A percentile compares a stretch with the other conserved stretches of the same genome.
phyloP scores from a whole-genome alignment of 2,888 invertebrate genomes.

The Macrosoma leucophasiata region DNA sequence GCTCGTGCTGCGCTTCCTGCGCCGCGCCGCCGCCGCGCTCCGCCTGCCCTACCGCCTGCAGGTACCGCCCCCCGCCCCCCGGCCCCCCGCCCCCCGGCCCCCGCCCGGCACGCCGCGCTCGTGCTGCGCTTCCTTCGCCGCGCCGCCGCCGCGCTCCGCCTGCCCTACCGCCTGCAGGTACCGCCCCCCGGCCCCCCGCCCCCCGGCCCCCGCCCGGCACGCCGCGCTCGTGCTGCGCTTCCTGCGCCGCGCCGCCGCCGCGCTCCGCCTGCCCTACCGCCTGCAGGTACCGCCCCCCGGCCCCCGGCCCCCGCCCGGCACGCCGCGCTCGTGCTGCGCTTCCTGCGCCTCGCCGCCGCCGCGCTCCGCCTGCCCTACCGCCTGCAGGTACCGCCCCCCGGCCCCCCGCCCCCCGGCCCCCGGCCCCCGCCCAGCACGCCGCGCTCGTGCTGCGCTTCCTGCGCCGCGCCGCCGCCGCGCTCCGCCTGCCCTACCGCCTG shows the following conservation, averaged over 20 bases:
- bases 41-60: constrained; percentile 83
- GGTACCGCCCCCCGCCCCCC: constrained; percentile 82
- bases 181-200: constrained; percentile 74
- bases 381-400: constrained; percentile 45
- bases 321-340: constrained; percentile 53
- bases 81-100: constrained; percentile 74
- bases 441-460: no score
- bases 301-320: constrained; percentile 82
- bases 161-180: constrained; percentile 76
- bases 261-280: constrained; percentile 84
- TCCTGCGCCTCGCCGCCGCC: constrained; percentile 24
- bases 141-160: constrained; percentile 81
- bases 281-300: constrained; percentile 84
- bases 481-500: no score
- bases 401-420: no score
- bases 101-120: constrained; percentile 76
- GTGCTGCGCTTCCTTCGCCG: constrained; percentile 86
- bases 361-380: constrained; percentile 22
- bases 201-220: constrained; percentile 84
- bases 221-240: constrained; percentile 82
- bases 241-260: constrained; percentile 76
- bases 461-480: no score
- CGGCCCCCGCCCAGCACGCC: no score
- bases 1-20: constrained; percentile 72
- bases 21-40: constrained; percentile 84